Conservation (phyloP, 2,113 vertebrate species). For the Pyxicephalus adspersus region DNA sequence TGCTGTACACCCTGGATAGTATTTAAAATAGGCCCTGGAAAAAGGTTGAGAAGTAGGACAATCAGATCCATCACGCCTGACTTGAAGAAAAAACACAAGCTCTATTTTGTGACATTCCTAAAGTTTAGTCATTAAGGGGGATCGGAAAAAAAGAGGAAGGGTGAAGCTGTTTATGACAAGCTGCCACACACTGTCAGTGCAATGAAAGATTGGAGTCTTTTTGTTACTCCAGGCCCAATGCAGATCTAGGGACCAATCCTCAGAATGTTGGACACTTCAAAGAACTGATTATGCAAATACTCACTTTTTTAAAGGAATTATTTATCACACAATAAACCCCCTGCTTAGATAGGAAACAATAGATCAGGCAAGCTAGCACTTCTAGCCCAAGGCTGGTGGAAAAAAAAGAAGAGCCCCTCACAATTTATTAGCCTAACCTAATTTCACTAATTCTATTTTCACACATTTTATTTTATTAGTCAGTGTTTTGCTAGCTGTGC, state of each 20-base stretch:
- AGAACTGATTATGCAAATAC: slow-evolving; percentile 81
- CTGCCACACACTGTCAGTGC: slow-evolving; percentile 65
- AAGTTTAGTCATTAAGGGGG: slow-evolving; percentile 69
- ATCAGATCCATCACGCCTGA: slow-evolving; percentile 40
- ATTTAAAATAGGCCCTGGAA: slow-evolving; percentile 34
- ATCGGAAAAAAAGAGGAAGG: slow-evolving; percentile 57
- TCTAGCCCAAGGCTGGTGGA: slow-evolving; percentile 67
- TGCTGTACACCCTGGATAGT: neutral
- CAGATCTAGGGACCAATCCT: slow-evolving; percentile 69
- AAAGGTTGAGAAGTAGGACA: slow-evolving; percentile 49
- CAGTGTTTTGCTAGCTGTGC: slow-evolving; percentile 58
- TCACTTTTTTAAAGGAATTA: slow-evolving; percentile 71
- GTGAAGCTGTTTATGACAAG: slow-evolving; percentile 59
- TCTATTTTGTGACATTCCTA: slow-evolving; percentile 61
- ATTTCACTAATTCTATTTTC: slow-evolving; percentile 83
- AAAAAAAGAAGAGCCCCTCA: slow-evolving; percentile 54
- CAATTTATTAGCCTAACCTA: slow-evolving; percentile 79
- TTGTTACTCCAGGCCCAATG: slow-evolving; percentile 67
- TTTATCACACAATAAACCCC: slow-evolving; percentile 80
- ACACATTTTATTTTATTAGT: slow-evolving; percentile 68
- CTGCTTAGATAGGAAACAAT: slow-evolving; percentile 75
- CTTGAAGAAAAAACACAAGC: slow-evolving; percentile 37
- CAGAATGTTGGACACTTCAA: slow-evolving; percentile 74
- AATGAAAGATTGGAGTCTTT: slow-evolving; percentile 67
- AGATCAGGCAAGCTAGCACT: slow-evolving; percentile 69